These are phyloP conservation scores for Pristiophorus japonicus DNA, from an alignment of 2,113 vertebrate genomes.

Conservation along the genomic window DNA sequence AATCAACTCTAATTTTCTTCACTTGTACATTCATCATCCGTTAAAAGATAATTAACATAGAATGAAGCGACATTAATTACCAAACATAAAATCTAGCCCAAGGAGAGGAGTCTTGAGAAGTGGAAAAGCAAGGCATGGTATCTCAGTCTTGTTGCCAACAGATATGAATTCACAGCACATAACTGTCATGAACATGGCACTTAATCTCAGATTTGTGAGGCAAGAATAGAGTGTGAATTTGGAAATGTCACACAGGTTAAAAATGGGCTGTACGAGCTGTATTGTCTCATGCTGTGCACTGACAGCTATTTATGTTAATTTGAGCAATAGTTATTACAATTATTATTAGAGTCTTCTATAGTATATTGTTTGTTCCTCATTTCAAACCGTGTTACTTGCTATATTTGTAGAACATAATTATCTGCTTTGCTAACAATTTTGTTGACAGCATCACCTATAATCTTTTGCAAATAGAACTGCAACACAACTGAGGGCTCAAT, in stretches of 20 bases:
- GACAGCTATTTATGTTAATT: slow-evolving; percentile 9
- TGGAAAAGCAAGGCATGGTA: not conserved
- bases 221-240: slow-evolving; percentile 27
- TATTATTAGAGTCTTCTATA: slow-evolving; percentile 22
- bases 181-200: slow-evolving; percentile 29
- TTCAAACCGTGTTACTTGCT: not conserved
- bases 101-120: not conserved
- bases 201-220: not conserved
- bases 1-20: slow-evolving; percentile 14
- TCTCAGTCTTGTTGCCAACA: slow-evolving; percentile 16
- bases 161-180: slow-evolving; percentile 1
- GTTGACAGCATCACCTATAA: not conserved
- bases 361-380: slow-evolving; percentile 25
- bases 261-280: not conserved
- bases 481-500: not conserved
- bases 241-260: not conserved
- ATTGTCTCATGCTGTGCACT: not conserved
- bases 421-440: not conserved
- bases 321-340: slow-evolving; percentile 24
- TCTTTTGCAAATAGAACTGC: not conserved
- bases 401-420: slow-evolving; percentile 3
- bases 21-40: not conserved
- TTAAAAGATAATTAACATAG: slow-evolving; percentile 8
- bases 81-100: not conserved
- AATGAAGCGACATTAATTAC: not conserved